A percentile compares a stretch with the other conserved stretches of the same genome.
Evolutionary conservation across 2,888 invertebrate genomes (phyloP).

Genomic region (Tenodera sinensis): DNA sequence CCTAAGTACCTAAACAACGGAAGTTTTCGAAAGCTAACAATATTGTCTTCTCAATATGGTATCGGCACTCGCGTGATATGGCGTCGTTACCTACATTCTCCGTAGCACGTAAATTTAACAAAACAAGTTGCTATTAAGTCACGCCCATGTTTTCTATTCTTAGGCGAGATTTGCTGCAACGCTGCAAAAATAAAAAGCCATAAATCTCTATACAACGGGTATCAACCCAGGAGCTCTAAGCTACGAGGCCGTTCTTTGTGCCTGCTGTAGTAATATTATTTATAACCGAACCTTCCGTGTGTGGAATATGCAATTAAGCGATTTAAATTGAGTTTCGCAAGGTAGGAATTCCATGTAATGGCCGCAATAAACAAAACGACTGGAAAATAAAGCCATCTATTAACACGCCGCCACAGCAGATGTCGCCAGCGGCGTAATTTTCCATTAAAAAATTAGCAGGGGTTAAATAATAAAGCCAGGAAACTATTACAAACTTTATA

Average conservation of each 20-base stretch:
- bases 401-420: not conserved
- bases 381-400: not conserved
- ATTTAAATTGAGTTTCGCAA: not conserved
- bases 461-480: not conserved
- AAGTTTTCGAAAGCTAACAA: not conserved
- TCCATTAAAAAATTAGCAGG: not conserved
- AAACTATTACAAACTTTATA: not conserved
- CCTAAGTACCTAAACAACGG: not conserved
- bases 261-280: not conserved
- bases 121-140: not conserved
- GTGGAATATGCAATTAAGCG: not conserved
- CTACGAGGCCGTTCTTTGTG: not conserved
- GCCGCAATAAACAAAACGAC: not conserved
- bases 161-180: not conserved
- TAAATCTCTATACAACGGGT: not conserved
- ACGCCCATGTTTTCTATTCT: not conserved
- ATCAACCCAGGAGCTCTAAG: not conserved
- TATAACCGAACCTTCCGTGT: not conserved
- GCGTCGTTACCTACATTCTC: not conserved
- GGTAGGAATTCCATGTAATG: not conserved
- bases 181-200: not conserved
- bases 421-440: not conserved
- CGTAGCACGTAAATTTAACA: not conserved
- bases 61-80: not conserved
- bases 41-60: no score